A percentile compares a stretch with the other conserved stretches of the same genome.
These are phyloP conservation scores for Paramisgurnus dabryanus DNA, from an alignment of 2,113 vertebrate species.

Conservation along the genomic window DNA sequence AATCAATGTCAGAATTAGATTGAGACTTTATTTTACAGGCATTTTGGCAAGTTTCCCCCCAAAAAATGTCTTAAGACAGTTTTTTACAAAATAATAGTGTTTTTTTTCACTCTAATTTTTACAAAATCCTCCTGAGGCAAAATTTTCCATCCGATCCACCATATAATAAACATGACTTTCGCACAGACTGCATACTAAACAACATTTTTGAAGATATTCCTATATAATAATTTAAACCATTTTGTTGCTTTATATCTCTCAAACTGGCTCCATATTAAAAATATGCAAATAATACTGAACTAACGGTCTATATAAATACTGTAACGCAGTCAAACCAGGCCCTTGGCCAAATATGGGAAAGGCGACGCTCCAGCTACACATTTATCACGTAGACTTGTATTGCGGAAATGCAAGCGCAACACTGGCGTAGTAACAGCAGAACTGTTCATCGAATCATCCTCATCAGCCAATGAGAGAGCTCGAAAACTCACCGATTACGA, in stretches of 20 bases:
- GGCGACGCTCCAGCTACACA: slow-evolving; percentile 19
- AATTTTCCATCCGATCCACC: no score
- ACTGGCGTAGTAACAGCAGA: slow-evolving; percentile 14
- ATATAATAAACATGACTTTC: no score
- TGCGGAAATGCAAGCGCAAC: slow-evolving; percentile 36
- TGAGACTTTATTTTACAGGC: no score
- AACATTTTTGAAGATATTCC: no score
- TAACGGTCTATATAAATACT: neutral
- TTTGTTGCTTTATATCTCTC: neutral
- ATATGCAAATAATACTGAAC: neutral
- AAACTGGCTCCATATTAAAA: neutral
- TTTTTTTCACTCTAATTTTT: no score
- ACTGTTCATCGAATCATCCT: neutral
- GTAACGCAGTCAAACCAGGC: neutral
- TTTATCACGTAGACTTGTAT: neutral
- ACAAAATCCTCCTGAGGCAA: no score
- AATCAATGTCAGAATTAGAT: no score
- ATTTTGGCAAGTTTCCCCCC: no score
- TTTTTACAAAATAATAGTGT: no score
- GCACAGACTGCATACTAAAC: no score
- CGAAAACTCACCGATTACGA: neutral
- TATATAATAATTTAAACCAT: no score
- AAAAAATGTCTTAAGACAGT: no score
- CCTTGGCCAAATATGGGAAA: slow-evolving; percentile 57
- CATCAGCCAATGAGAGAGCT: neutral